phyloP scores from a whole-genome alignment of 2,888 invertebrate species.

The Acrobasis repandana region DNA sequence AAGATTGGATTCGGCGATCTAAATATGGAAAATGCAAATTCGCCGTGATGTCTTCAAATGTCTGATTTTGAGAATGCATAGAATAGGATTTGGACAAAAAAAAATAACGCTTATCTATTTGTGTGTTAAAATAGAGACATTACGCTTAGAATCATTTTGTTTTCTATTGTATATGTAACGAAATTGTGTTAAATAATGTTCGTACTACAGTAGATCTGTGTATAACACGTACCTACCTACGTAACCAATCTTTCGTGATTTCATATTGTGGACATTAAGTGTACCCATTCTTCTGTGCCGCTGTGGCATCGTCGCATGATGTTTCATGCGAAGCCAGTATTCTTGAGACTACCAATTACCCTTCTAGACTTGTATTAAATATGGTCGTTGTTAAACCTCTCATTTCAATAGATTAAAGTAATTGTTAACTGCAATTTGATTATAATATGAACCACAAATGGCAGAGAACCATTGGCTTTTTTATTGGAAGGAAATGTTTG shows the following conservation, averaged over 20 bases:
- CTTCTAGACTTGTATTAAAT: slow-evolving; percentile 51
- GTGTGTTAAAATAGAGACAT: slow-evolving; percentile 78
- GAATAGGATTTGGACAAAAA: slow-evolving; percentile 57
- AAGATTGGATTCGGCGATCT: slow-evolving; percentile 63
- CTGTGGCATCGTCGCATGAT: slow-evolving; percentile 45
- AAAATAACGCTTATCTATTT: slow-evolving; percentile 74
- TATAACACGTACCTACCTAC: slow-evolving; percentile 51
- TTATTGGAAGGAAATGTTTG: slow-evolving; percentile 20
- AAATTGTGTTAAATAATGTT: slow-evolving; percentile 74
- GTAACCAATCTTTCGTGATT: slow-evolving; percentile 65
- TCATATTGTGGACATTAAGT: slow-evolving; percentile 43
- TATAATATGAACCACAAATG: slow-evolving; percentile 13
- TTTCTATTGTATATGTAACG: slow-evolving; percentile 72
- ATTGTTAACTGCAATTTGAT: slow-evolving; percentile 26
- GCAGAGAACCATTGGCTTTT: slow-evolving; percentile 24
- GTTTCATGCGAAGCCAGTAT: slow-evolving; percentile 38
- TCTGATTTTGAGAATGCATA: slow-evolving; percentile 56
- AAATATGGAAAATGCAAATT: slow-evolving; percentile 35
- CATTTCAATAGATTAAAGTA: slow-evolving; percentile 46
- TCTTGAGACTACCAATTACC: slow-evolving; percentile 47
- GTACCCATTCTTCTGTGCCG: slow-evolving; percentile 47
- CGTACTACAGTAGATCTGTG: slow-evolving; percentile 80
- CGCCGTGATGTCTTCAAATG: slow-evolving; percentile 59
- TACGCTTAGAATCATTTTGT: slow-evolving; percentile 77
- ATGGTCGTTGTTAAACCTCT: slow-evolving; percentile 53